Conservation (phyloP, 2,888 invertebrate genomes). For the Ichneumoninae sp. region DNA sequence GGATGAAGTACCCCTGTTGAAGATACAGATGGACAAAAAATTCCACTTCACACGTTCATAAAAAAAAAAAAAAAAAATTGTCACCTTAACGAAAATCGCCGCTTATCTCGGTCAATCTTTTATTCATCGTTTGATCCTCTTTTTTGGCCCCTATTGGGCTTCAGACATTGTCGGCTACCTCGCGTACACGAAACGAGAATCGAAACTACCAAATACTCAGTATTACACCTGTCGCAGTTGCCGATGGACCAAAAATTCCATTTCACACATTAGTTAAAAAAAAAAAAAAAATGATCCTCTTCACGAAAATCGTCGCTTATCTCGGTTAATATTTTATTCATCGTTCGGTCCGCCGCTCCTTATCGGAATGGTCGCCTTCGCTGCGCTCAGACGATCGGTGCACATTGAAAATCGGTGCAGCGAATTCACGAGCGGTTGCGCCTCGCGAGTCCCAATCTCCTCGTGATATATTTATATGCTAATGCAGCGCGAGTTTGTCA, state of each 20-base stretch:
- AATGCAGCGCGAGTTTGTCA: constrained; percentile 4
- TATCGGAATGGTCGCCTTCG: neutral
- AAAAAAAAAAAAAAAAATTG: neutral
- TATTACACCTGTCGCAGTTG: constrained; percentile 43
- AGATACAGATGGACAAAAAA: neutral
- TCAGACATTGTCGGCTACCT: constrained; percentile 84
- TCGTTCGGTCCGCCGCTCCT: neutral
- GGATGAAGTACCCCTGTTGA: constrained; percentile 49
- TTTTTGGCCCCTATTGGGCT: constrained; percentile 57
- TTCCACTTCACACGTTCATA: neutral
- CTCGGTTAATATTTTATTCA: constrained; percentile 19
- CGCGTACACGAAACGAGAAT: constrained; percentile 83
- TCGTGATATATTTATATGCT: constrained; percentile 9
- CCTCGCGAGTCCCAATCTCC: neutral
- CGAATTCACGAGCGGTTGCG: neutral
- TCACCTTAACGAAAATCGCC: neutral
- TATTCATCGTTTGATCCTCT: neutral
- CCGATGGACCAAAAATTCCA: too few relatives aligned
- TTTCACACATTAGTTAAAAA: neutral
- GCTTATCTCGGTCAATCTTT: neutral
- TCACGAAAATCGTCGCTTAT: neutral
- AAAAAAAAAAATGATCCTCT: neutral
- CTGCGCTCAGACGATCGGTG: neutral
- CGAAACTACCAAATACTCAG: neutral
- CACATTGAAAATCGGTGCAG: neutral